Percentiles rank a stretch among this genome's conserved stretches.
These are phyloP conservation scores for Drosophila koepferae DNA, from an alignment of 2,888 invertebrate genomes.

Conservation along the genomic window DNA sequence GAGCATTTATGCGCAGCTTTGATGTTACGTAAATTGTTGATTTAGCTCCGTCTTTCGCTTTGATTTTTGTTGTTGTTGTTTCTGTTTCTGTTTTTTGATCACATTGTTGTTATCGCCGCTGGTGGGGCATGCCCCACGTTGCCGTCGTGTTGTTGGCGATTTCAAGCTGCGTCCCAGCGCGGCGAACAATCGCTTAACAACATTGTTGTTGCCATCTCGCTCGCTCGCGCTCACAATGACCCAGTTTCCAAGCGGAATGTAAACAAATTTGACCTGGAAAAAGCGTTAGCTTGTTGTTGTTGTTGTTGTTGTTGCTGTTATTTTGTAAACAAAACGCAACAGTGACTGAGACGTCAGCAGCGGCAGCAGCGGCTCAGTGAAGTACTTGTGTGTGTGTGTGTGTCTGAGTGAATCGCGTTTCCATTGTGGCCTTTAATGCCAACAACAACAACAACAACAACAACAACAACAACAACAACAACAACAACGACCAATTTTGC, in stretches of 20 bases:
- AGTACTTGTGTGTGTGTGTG: conserved; percentile 16
- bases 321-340: conserved; percentile 79
- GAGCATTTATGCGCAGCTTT: conserved; percentile 28
- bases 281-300: conserved; percentile 41
- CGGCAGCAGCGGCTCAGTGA: conserved; percentile 55
- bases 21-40: conserved; percentile 7
- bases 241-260: conserved; percentile 82
- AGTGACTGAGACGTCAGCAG: conserved; percentile 55
- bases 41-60: background rate
- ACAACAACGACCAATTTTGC: conserved; percentile 46
- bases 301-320: conserved; percentile 70
- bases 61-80: background rate
- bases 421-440: conserved; percentile 67
- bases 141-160: conserved; percentile 54
- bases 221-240: conserved; percentile 80
- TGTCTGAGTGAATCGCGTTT: conserved; percentile 64
- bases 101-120: conserved; percentile 39
- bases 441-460: conserved; percentile 35
- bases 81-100: conserved; percentile 18
- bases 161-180: conserved; percentile 64
- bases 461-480: too few species aligned
- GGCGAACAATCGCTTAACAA: conserved; percentile 55
- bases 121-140: conserved; percentile 70
- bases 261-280: conserved; percentile 84
- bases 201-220: conserved; percentile 40